Evolutionary conservation across 2,797 vertebrate species (phyloP).

Genomic region (Gymnodraco acuticeps): DNA sequence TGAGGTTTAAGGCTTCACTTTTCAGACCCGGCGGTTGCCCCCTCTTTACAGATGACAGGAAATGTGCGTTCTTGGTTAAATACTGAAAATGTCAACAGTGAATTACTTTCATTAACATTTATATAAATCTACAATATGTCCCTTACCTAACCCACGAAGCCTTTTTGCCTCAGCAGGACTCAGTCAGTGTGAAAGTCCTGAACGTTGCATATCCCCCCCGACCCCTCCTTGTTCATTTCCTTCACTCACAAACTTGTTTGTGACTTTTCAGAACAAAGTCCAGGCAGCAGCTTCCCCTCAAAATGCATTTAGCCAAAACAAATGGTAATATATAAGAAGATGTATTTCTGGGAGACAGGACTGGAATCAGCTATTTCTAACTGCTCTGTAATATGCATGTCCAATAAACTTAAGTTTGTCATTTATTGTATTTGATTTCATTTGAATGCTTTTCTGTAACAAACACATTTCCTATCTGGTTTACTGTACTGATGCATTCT

Average conservation of each 20-base stretch:
- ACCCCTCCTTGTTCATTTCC: not conserved
- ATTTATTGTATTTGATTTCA: not conserved
- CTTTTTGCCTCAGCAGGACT: too few relatives aligned
- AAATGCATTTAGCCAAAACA: not conserved
- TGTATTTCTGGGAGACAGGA: not conserved
- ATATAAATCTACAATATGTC: too few relatives aligned
- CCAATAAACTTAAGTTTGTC: not conserved
- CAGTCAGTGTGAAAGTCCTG: too few relatives aligned
- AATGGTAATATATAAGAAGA: not conserved
- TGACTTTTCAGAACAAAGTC: not conserved
- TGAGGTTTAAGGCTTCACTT: too few relatives aligned
- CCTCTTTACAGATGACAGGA: too few relatives aligned
- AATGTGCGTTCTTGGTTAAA: too few relatives aligned
- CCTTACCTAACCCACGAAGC: too few relatives aligned
- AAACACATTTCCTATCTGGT: too few relatives aligned
- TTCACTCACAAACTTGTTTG: not conserved
- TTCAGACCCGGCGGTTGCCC: too few relatives aligned
- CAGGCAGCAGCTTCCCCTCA: not conserved
- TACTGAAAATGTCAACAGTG: too few relatives aligned
- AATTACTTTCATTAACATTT: too few relatives aligned
- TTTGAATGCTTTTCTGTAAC: not conserved
- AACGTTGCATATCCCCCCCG: too few relatives aligned
- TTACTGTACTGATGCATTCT: not conserved
- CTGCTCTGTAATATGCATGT: not conserved
- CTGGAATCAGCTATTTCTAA: not conserved